These are phyloP conservation scores for Pollenia amentaria DNA, from an alignment of 2,888 invertebrate species.

Conservation along the genomic window DNA sequence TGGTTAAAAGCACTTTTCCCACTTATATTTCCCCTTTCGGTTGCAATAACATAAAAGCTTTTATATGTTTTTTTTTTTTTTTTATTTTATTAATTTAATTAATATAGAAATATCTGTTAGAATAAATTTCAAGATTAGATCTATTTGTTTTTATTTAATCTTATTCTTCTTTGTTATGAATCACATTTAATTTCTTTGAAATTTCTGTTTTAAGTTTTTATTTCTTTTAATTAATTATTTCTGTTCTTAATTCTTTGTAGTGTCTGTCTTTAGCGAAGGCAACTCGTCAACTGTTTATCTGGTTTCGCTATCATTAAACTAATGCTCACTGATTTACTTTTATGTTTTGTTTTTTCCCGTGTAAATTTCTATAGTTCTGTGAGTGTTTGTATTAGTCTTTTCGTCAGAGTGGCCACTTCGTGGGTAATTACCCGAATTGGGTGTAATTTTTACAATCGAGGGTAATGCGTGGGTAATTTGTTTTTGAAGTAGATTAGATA, in stretches of 20 bases:
- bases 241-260: constrained; percentile 1
- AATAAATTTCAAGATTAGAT: neutral
- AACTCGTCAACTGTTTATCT: constrained; percentile 81
- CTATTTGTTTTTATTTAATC: neutral
- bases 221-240: neutral
- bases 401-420: neutral
- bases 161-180: neutral
- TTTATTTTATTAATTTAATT: constrained; percentile 9
- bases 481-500: no score
- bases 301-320: constrained; percentile 66
- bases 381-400: neutral
- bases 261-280: constrained; percentile 81
- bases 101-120: neutral
- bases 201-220: neutral
- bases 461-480: no score
- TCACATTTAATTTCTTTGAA: constrained; percentile 40
- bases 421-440: no score
- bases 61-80: neutral
- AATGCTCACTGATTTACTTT: constrained; percentile 64
- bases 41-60: constrained; percentile 26
- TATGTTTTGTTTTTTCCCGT: constrained; percentile 20
- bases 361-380: constrained; percentile 15
- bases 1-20: constrained; percentile 15
- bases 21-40: neutral
- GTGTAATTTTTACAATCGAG: no score